Percentiles rank a stretch among this genome's conserved stretches.
These are phyloP conservation scores for Bombylius major DNA, from an alignment of 2,888 invertebrate species.

Conservation along the genomic window DNA sequence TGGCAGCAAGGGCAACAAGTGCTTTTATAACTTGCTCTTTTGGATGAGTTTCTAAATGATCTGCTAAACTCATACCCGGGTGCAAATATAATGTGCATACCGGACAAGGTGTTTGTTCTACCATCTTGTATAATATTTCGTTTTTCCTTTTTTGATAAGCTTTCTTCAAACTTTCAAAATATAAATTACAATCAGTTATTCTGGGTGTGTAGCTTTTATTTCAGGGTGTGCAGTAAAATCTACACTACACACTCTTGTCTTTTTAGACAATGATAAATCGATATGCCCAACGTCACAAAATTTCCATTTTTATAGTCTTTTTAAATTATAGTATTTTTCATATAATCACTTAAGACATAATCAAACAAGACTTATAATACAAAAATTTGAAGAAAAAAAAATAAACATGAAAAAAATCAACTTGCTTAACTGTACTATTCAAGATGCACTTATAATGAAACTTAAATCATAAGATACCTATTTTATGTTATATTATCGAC, in stretches of 20 bases:
- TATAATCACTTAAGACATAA: no score
- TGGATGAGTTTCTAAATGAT: constrained; percentile 73
- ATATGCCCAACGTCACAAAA: constrained; percentile 12
- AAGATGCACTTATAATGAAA: neutral
- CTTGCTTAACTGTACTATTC: no score
- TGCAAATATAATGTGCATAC: constrained; percentile 74
- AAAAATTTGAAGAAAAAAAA: no score
- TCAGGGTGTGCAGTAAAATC: neutral
- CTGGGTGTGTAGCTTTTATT: neutral
- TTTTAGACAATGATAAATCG: constrained; percentile 4
- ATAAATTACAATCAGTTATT: neutral
- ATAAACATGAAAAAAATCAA: no score
- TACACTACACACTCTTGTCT: neutral
- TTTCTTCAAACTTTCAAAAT: neutral
- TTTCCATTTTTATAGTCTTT: constrained; percentile 5
- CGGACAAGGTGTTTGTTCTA: constrained; percentile 42
- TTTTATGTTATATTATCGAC: neutral
- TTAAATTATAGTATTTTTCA: no score
- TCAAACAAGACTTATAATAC: no score
- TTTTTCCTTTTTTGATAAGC: neutral
- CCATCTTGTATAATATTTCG: neutral
- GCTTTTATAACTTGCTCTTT: constrained; percentile 82
- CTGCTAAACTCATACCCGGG: constrained; percentile 68
- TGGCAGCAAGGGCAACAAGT: constrained; percentile 33
- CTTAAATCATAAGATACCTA: neutral